Percentiles rank a stretch among this genome's conserved stretches.
phyloP scores from a whole-genome alignment of 2,797 vertebrate species.

The Xyrichtys novacula region DNA sequence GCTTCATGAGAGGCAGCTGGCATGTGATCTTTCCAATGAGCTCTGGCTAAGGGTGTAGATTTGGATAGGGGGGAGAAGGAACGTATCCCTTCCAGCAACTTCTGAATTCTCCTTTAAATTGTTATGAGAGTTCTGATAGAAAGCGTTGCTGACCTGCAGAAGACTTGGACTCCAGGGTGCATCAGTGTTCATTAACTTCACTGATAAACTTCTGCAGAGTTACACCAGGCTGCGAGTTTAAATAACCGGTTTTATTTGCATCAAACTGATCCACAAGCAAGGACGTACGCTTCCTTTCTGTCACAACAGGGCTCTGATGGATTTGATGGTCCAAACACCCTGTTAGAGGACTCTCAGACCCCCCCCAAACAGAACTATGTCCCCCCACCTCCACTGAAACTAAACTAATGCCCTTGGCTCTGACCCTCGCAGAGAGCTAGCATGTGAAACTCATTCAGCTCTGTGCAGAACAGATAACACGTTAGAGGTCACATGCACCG shows the following conservation, averaged over 20 bases:
- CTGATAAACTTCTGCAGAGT: neutral
- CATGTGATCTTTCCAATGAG: slow-evolving; percentile 29
- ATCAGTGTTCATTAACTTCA: neutral
- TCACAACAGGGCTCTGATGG: neutral
- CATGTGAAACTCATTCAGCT: slow-evolving; percentile 17
- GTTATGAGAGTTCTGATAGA: neutral
- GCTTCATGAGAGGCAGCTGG: slow-evolving; percentile 2
- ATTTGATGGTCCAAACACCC: no score
- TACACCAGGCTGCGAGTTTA: neutral
- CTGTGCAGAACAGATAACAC: neutral
- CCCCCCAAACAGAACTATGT: neutral
- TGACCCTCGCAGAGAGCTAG: slow-evolving; percentile 13
- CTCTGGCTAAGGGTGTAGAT: neutral
- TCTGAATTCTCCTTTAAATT: neutral
- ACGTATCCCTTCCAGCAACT: neutral
- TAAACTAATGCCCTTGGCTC: neutral
- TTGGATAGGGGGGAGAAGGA: neutral
- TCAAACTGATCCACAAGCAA: neutral
- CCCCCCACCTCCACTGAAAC: neutral
- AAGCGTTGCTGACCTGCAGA: neutral
- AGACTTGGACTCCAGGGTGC: neutral
- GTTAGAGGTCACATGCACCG: neutral
- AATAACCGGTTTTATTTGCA: neutral
- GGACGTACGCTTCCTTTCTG: no score
- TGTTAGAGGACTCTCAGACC: neutral